Base-by-base conservation (phyloP, 1,140 invertebrate genomes). In the Penaeus vannamei region DNA sequence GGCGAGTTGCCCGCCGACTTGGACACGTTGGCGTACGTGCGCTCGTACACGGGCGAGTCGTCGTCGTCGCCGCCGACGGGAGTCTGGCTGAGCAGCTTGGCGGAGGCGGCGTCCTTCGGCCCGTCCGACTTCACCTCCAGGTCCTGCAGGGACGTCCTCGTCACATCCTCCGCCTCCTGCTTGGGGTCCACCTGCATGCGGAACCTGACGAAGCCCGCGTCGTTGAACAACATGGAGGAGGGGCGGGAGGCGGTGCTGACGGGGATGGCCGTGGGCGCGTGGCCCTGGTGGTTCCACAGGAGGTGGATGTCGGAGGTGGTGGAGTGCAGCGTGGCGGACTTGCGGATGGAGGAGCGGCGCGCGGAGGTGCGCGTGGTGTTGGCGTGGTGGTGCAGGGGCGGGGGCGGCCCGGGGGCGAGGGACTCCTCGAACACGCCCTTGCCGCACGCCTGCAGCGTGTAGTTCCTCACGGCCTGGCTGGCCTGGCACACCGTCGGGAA, bases 401-500 rank as follows among this genome's bases (percentile, higher is more conserved):
- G 82, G 42, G 46, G 36, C 26, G n/a, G 94, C 91, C 95, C 95
- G 46, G 95, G 92, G 20, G 94, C 94, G 91, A 94, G 94, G 86
- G 94, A 94, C 90, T 95, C 94, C 76, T 96, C 96, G 91, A 96
- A 96, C 53, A 96, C 95, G 26, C 96, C 95, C 92, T 96, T 96
- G 0, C 95, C 96, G 60, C 88, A 84, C 2, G 95, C 96, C 83
- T 96, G 94, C 92, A 97, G 94, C 12, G 96, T 96, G 91, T 97
- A 97, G 59, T 96, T 97, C 85, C 97, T 95, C 23, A 97, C 95
- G 91, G 97, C 97, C 26, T 96, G 96, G 92, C 97, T 97, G 1
- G 96, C 96, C 91, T 96, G 96, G 92, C 96, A 97, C 91, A 97
- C 96, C 42, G 96, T 96, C 0, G 97, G 96, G 93, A 97, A 97